Conservation (phyloP, 2,113 vertebrate species). For the Cyanoramphus novaezelandiae region DNA sequence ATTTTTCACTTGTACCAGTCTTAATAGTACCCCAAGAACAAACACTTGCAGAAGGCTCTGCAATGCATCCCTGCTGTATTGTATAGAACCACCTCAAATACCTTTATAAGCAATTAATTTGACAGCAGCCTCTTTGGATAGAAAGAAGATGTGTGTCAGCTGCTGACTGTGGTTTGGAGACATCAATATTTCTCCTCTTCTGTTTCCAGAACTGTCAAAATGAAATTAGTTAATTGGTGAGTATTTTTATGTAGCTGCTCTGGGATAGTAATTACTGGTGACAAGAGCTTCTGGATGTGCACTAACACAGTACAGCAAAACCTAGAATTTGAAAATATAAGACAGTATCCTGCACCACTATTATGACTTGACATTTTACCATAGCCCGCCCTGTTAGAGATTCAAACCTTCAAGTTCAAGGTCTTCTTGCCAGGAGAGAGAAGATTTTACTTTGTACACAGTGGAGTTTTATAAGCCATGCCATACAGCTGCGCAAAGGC, state of each 20-base stretch:
- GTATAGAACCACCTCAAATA: slow-evolving; percentile 8
- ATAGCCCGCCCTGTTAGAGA: not conserved
- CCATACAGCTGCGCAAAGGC: slow-evolving; percentile 5
- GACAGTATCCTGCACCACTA: not conserved
- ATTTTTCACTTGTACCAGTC: slow-evolving; percentile 24
- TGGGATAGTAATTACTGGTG: slow-evolving; percentile 45
- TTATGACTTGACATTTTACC: not conserved
- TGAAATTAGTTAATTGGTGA: slow-evolving; percentile 58
- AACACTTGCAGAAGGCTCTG: slow-evolving; percentile 21
- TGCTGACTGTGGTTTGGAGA: slow-evolving; percentile 41
- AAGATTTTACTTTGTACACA: not conserved
- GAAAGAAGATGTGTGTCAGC: slow-evolving; percentile 46
- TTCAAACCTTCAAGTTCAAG: slow-evolving; percentile 6
- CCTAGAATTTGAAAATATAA: not conserved
- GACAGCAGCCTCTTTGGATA: slow-evolving; percentile 53
- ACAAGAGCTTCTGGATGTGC: slow-evolving; percentile 32
- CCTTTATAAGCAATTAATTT: slow-evolving; percentile 55
- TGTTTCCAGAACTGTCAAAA: slow-evolving; percentile 61
- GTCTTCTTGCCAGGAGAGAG: not conserved
- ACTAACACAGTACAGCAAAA: slow-evolving; percentile 5
- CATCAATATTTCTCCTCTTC: slow-evolving; percentile 58
- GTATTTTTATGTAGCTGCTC: slow-evolving; percentile 32
- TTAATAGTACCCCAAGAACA: slow-evolving; percentile 29
- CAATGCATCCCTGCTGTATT: not conserved
- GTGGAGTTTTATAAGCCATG: not conserved